Evolutionary conservation across 2,113 vertebrate genomes (phyloP), one percentile per base, ranked within the genome.

Genomic region (Probosciger aterrimus): DNA sequence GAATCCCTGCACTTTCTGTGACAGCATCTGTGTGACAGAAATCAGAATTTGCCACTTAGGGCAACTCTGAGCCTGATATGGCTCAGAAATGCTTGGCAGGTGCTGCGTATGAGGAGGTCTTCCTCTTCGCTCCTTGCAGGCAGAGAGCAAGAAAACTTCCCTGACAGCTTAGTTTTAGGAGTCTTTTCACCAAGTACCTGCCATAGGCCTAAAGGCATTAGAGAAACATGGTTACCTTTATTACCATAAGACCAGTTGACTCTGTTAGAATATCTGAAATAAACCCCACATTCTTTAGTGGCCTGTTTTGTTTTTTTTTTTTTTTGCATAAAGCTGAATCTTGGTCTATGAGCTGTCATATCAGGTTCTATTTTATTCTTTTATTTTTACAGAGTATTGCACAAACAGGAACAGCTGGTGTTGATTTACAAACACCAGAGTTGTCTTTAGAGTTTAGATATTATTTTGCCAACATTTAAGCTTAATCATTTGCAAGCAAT

Each of bases 361-460:
- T 93, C 82, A 95, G 49, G 89, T 76, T 86, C 71, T 89, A 84
- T 86, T 95, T 96, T 91, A 94, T 93, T 95, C 76, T 90, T 92
- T 97, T 95, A 93, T 90, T 62, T 95, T 97, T 92, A 96, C 64
- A 93, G 96, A 97, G 86, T 81, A 94, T 92, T 97, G 64, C 74
- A 96, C 92, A 97, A 97, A 97, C 76, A 94, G 89, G 93, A 96
- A 96, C 93, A 97, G 91, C 94, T 97, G 94, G 79, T 97, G 96
- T 97, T 96, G 94, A 97, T 97, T 97, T 97, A 97, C 94, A 98
- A 97, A 98, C 96, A 97, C 37, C 31, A 94, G 86, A 97, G 95
- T 95, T 96, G 94, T 96, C 96, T 92, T 95, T 64, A 94, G 96
- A 97, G 71, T 95, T 97, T 94, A 77, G 91, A 50, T 92, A 77